Evolutionary conservation across 2,113 vertebrate genomes (phyloP).

Genomic region (Calyptomena viridis): DNA sequence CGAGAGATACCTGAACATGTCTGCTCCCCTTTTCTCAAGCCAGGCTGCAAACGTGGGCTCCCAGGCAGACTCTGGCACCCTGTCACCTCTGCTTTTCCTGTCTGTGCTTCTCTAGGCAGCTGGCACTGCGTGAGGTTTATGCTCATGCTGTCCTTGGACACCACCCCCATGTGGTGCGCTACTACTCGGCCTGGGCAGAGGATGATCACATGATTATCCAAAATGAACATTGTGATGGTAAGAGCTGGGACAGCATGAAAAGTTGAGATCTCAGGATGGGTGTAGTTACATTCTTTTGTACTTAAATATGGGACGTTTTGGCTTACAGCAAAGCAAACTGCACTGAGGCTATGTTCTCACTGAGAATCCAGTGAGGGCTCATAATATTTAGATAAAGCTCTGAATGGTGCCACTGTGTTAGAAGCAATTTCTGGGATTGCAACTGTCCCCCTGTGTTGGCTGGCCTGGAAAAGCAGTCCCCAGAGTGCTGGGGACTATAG

Average conservation of each 20-base stretch:
- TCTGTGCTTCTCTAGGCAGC: slow-evolving; percentile 71
- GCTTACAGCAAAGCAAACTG: background rate
- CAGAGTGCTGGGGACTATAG: background rate
- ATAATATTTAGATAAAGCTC: background rate
- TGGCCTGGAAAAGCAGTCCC: background rate
- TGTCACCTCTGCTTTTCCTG: background rate
- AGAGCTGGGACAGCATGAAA: background rate
- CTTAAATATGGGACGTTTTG: background rate
- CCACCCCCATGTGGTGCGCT: slow-evolving; percentile 94
- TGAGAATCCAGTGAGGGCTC: background rate
- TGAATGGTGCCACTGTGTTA: background rate
- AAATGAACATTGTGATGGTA: slow-evolving; percentile 95
- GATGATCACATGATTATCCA: slow-evolving; percentile 94
- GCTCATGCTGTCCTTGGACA: slow-evolving; percentile 94
- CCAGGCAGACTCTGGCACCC: background rate
- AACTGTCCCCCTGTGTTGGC: background rate
- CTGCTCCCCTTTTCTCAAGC: background rate
- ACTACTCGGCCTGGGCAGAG: slow-evolving; percentile 95
- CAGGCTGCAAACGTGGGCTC: background rate
- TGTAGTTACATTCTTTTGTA: background rate
- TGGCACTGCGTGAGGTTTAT: slow-evolving; percentile 90
- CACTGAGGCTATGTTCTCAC: background rate
- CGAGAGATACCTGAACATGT: background rate
- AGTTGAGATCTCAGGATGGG: background rate
- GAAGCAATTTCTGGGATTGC: background rate